Conservation (phyloP, 2,888 invertebrate species). For the Eupithecia centaureata region DNA sequence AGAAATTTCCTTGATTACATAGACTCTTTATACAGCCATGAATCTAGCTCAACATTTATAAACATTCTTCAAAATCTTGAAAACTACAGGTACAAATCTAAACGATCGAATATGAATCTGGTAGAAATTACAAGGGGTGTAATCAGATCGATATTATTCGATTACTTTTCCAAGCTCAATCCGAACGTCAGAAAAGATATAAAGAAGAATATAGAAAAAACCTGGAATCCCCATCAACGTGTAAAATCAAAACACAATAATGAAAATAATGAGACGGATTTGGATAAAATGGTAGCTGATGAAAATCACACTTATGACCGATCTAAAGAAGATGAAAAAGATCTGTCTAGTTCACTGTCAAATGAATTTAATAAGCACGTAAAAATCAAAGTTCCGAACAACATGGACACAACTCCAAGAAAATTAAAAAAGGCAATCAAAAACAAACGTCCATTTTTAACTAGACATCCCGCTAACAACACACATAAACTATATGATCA, state of each 20-base stretch:
- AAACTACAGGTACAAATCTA: slow-evolving; percentile 45
- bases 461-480: background rate
- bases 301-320: background rate
- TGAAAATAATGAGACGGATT: background rate
- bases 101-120: slow-evolving; percentile 45
- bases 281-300: background rate
- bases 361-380: background rate
- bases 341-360: background rate
- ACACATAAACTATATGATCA: background rate
- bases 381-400: background rate
- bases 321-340: background rate
- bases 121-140: slow-evolving; percentile 47
- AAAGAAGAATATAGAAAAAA: slow-evolving; percentile 42
- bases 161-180: slow-evolving; percentile 55
- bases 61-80: slow-evolving; percentile 49
- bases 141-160: slow-evolving; percentile 52
- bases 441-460: background rate
- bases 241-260: background rate
- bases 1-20: slow-evolving; percentile 48
- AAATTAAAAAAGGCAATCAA: background rate
- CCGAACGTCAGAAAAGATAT: slow-evolving; percentile 46
- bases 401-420: background rate
- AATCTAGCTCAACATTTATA: slow-evolving; percentile 44
- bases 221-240: slow-evolving; percentile 37
- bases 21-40: slow-evolving; percentile 54